Conservation (phyloP, 2,797 vertebrate genomes). For the Sebastes trivittatus region DNA sequence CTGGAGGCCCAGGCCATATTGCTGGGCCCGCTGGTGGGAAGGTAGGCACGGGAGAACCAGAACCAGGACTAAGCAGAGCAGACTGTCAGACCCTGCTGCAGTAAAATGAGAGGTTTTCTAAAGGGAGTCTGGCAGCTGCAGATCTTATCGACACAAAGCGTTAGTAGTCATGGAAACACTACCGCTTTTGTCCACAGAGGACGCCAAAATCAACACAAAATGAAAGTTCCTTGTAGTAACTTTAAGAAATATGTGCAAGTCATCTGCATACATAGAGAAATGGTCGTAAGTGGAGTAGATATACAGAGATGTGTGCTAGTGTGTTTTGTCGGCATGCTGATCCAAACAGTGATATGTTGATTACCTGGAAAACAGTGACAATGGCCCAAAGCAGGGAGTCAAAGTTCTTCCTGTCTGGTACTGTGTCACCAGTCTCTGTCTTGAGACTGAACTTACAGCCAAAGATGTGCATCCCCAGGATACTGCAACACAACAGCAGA, state of each 20-base stretch:
- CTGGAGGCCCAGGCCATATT: no score
- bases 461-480: slow-evolving; percentile 98
- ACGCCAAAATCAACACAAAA: background rate
- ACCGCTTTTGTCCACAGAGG: background rate
- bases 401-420: slow-evolving; percentile 96
- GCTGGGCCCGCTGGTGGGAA: no score
- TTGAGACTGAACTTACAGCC: slow-evolving; percentile 97
- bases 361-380: slow-evolving; percentile 96
- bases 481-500: slow-evolving; percentile 79
- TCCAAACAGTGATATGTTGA: background rate
- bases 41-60: no score
- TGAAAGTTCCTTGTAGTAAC: background rate
- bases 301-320: background rate
- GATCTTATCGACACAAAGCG: background rate
- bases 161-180: background rate
- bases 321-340: background rate
- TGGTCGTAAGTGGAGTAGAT: background rate
- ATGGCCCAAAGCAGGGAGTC: slow-evolving; percentile 97
- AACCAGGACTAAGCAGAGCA: no score
- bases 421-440: slow-evolving; percentile 93
- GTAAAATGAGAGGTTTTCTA: background rate
- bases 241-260: background rate
- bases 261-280: background rate
- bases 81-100: background rate
- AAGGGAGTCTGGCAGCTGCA: background rate